phyloP scores from a whole-genome alignment of 1,140 invertebrate genomes.

The Palaemon carinicauda region DNA sequence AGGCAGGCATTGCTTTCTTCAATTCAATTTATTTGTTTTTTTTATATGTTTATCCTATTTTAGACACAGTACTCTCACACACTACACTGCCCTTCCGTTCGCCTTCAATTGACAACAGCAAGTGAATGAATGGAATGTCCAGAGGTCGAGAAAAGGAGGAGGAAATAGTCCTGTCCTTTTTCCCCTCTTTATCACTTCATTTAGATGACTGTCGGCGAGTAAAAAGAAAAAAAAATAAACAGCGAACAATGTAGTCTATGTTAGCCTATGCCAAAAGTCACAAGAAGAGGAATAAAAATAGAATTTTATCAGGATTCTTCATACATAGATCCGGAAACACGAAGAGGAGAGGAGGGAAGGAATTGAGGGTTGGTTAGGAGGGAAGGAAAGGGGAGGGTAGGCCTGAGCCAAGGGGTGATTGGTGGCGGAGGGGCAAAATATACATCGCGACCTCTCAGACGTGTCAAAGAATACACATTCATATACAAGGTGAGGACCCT shows the following conservation, averaged over 20 bases:
- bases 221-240: neutral
- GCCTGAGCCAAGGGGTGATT: constrained; percentile 17
- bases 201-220: neutral
- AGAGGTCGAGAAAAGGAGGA: too few relatives aligned
- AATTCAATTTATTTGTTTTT: too few relatives aligned
- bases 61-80: neutral
- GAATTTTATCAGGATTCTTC: neutral
- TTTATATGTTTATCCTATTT: too few relatives aligned
- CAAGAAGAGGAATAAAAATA: neutral
- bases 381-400: neutral
- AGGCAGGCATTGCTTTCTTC: neutral
- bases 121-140: too few relatives aligned
- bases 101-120: neutral
- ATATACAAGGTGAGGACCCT: constrained; percentile 40
- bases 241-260: neutral
- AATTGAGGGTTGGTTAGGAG: too few relatives aligned
- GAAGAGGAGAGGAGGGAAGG: neutral
- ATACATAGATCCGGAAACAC: neutral
- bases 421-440: constrained; percentile 9
- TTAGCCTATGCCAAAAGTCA: neutral
- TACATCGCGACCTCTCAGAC: constrained; percentile 29
- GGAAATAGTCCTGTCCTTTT: neutral
- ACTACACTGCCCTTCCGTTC: neutral
- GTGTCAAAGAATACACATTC: constrained; percentile 32
- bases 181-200: neutral